Evolutionary conservation across 92 coral and sea anemone species (phyloP).

Genomic region (Phenganax marumi): DNA sequence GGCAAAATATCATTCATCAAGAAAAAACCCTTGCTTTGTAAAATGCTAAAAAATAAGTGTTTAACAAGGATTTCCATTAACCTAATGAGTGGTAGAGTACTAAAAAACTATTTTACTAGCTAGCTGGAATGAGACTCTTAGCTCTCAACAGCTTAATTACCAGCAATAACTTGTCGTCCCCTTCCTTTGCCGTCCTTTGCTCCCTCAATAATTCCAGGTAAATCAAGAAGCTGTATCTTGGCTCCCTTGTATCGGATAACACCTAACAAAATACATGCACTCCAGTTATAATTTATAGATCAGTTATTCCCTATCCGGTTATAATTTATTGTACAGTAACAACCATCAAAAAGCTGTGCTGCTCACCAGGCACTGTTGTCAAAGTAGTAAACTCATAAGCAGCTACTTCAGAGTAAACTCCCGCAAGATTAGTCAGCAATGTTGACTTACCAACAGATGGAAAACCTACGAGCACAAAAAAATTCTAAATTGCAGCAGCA

Average conservation of each 20-base stretch:
- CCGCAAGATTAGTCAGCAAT: conserved; percentile 88
- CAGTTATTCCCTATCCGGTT: not conserved
- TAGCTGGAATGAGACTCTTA: no score
- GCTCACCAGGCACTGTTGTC: conserved; percentile 92
- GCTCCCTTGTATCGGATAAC: conserved; percentile 98
- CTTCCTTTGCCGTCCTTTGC: conserved; percentile 99
- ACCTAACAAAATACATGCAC: conserved; percentile 43
- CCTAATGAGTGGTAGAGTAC: no score
- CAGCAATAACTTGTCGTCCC: conserved; percentile 98
- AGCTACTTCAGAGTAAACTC: conserved; percentile 99
- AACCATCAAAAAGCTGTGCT: not conserved
- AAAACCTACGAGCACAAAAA: conserved; percentile 58
- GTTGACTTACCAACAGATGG: conserved; percentile 99
- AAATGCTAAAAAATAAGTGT: no score
- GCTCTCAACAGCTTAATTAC: conserved; percentile 29
- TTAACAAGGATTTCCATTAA: no score
- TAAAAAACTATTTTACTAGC: not conserved
- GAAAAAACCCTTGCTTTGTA: no score
- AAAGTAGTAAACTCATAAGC: conserved; percentile 97
- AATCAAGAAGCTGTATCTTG: conserved; percentile 84
- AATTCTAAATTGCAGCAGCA: not conserved
- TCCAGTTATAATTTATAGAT: not conserved
- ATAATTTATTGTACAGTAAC: not conserved
- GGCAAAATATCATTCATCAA: no score
- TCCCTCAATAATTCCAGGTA: conserved; percentile 99